Base-by-base conservation (phyloP, 2,888 invertebrate genomes). In the Doris montereyensis region DNA sequence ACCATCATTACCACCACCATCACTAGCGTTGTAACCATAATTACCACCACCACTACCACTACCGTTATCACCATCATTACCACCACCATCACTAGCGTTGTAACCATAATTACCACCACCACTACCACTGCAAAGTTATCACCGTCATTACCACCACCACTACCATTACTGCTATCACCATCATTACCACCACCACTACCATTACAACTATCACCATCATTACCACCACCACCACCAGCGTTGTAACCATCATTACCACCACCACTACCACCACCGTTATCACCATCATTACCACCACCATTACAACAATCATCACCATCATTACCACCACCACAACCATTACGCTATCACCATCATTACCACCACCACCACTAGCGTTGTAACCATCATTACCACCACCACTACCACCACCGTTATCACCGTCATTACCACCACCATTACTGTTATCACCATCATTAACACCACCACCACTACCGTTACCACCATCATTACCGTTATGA, bases 401-500 rank as follows among this genome's bases (percentile, higher is more conserved):
- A 62, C 30, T 35, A 28, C 62, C 57, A 76, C 60, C 28, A 62
- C 60, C n/a, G 65, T 24, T 35, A 76, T 32, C 57, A 62, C 28
- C 57, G 32, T 34, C 57, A 76, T 21, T n/a, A 76, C 10, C 32
- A 58, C 3, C 32, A 58, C 5, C 24, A 58, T 26, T 30, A 58
- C 26, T 10, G 5, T 26, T 8, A 74, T 26, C 24, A 74, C 57
- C 10, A 34, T 8, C 34, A 13, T 26, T 41, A 34, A 3, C 17
- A 41, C 10, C 35, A 41, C 34, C 52, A 35, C 10, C 72, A 34
- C 32, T 71, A 52, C 52, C 57, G 71, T 71, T 77, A 71, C 77
- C 57, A 71, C 77, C 57, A 77, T 71, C 71, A 77, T 71, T 77
- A 71, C 77, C 71, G 71, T 71, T 77, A 77, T 58, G 70, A 77